Evolutionary conservation across 2,888 invertebrate genomes (phyloP), one percentile per base, ranked within the genome.

Genomic region (Fissipunctia ypsillon): DNA sequence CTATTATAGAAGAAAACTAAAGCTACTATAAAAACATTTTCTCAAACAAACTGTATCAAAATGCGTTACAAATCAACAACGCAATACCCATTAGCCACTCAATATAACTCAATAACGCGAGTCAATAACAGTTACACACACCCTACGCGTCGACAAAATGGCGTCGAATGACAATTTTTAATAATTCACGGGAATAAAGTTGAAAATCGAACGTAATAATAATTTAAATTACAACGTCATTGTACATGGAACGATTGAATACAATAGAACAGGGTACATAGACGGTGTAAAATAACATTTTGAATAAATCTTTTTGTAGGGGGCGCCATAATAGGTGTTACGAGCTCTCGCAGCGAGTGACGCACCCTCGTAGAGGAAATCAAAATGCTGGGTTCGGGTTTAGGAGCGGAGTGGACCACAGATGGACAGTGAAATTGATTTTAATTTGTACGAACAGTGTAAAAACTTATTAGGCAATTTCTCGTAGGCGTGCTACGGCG

Each of bases 251-350:
- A 88, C 88, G 89, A 91, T 91, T 90, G 91, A 90, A 90, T 89
- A 94, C 93, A 94, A 94, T 91, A 90, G 91, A 84, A 79, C 83
- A 65, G 79, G 90, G 92, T 91, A 94, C 89, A 93, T 95, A 92
- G 93, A 89, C 88, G 95, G 95, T 95, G 94, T 95, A 95, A 95
- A 95, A 95, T 96, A 96, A 95, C 95, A 95, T 96, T 96, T 95
- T 95, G 95, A 96, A 96, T 96, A 94, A 95, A 96, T 96, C 96
- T 95, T 94, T 94, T 92, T 90, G 90, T 91, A 87, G 87, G 93
- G 95, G 95, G 92, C 90, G 93, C 93, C 93, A 94, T 95, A 95
- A 95, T 95, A 95, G 95, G 92, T 92, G 91, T 93, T 93, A 92
- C 93, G 91, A 91, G 88, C 92, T 89, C 91, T 90, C 90, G 90